Conservation (phyloP, 2,113 vertebrate genomes). For the Seriola quinqueradiata region DNA sequence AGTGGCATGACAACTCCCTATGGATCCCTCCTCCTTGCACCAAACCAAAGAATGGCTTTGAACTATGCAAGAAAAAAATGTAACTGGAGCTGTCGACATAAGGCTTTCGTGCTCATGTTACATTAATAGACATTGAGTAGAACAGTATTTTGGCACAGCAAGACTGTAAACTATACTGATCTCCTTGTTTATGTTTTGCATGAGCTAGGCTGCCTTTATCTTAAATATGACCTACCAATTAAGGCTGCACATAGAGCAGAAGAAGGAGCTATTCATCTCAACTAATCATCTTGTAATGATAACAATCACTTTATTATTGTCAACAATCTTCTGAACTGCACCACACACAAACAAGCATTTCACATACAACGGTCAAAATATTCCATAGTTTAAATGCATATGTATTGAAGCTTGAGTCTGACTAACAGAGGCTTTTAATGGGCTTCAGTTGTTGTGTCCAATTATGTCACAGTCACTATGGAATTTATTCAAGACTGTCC, state of each 20-base stretch:
- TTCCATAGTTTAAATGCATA: too few species aligned
- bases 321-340: too few species aligned
- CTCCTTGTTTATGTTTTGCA: not conserved
- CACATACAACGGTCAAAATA: too few species aligned
- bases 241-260: not conserved
- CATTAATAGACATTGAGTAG: not conserved
- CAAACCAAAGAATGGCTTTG: conserved; percentile 19
- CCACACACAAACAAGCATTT: too few species aligned
- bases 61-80: conserved; percentile 23
- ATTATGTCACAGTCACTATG: not conserved
- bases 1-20: conserved; percentile 34
- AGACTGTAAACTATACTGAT: not conserved
- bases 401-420: too few species aligned
- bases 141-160: not conserved
- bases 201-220: not conserved
- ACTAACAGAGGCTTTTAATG: not conserved
- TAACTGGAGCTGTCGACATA: conserved; percentile 7
- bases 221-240: not conserved
- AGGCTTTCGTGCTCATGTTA: conserved; percentile 15
- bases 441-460: not conserved
- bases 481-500: not conserved
- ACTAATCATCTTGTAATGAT: not conserved
- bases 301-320: too few species aligned
- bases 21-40: conserved; percentile 26
- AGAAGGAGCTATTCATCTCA: not conserved